Evolutionary conservation across 1,140 invertebrate genomes (phyloP).

Genomic region (Pissodes strobi): DNA sequence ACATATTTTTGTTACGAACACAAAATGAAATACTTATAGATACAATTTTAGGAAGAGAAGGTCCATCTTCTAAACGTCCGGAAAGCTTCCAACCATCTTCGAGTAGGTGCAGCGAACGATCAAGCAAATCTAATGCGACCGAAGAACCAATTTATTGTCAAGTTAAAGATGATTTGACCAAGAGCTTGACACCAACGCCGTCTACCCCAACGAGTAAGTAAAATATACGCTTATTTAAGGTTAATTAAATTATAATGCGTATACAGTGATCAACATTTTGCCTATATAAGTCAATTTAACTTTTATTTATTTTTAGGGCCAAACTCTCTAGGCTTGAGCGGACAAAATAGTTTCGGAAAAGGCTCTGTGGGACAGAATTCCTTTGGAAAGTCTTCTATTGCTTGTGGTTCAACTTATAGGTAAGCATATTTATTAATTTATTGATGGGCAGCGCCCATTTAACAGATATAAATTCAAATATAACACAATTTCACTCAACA

Average conservation of each 20-base stretch:
- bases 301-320: constrained; percentile 44
- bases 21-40: neutral
- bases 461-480: neutral
- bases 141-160: constrained; percentile 51
- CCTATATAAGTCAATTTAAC: too few species aligned
- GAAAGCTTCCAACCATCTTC: constrained; percentile 41
- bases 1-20: neutral
- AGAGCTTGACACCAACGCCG: constrained; percentile 41
- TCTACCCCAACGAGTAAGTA: constrained; percentile 31
- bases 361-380: constrained; percentile 44
- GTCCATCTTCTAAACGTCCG: neutral
- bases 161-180: constrained; percentile 49
- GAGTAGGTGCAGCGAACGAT: constrained; percentile 48
- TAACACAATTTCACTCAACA: neutral
- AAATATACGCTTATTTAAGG: neutral
- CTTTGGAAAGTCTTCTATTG: constrained; percentile 45
- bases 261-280: too few species aligned
- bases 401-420: constrained; percentile 47
- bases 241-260: too few species aligned
- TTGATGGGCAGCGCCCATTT: neutral
- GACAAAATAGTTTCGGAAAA: constrained; percentile 45
- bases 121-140: constrained; percentile 43
- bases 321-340: constrained; percentile 42
- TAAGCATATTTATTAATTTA: constrained; percentile 31
- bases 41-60: constrained; percentile 8